Conservation (phyloP, 2,113 vertebrate species). For the Polyodon spathula region DNA sequence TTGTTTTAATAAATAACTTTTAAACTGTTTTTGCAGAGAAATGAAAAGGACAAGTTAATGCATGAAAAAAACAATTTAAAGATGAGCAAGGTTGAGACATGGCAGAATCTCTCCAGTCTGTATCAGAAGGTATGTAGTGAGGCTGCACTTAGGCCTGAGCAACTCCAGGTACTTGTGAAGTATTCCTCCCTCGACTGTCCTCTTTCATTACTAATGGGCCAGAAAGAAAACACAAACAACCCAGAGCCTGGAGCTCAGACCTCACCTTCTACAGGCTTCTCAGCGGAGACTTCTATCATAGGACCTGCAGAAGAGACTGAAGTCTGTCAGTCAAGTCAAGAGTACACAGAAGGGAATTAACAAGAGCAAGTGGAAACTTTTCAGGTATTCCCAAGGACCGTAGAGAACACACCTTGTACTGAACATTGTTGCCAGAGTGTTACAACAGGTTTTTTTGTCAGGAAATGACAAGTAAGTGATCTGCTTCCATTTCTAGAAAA, state of each 20-base stretch:
- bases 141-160: constrained; percentile 64
- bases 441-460: constrained; percentile 63
- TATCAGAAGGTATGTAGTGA: constrained; percentile 75
- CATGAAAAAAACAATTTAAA: constrained; percentile 76
- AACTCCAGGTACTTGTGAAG: constrained; percentile 74
- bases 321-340: not conserved
- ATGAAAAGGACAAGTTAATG: constrained; percentile 75
- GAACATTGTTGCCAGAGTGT: constrained; percentile 38
- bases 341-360: too few relatives aligned
- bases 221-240: constrained; percentile 40
- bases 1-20: not conserved
- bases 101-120: constrained; percentile 75
- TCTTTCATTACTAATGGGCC: constrained; percentile 62
- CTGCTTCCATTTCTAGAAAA: too few relatives aligned
- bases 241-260: constrained; percentile 30
- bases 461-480: too few relatives aligned
- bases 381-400: not conserved
- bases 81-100: constrained; percentile 72
- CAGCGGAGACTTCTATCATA: constrained; percentile 37
- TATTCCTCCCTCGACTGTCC: constrained; percentile 69
- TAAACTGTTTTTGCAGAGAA: constrained; percentile 52
- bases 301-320: constrained; percentile 23
- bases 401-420: not conserved
- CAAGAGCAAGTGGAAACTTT: constrained; percentile 29
- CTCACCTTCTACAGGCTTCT: constrained; percentile 17